Evolutionary conservation across 2,888 invertebrate genomes (phyloP), one percentile per base, ranked within the genome.

Genomic region (Troilus luridus): DNA sequence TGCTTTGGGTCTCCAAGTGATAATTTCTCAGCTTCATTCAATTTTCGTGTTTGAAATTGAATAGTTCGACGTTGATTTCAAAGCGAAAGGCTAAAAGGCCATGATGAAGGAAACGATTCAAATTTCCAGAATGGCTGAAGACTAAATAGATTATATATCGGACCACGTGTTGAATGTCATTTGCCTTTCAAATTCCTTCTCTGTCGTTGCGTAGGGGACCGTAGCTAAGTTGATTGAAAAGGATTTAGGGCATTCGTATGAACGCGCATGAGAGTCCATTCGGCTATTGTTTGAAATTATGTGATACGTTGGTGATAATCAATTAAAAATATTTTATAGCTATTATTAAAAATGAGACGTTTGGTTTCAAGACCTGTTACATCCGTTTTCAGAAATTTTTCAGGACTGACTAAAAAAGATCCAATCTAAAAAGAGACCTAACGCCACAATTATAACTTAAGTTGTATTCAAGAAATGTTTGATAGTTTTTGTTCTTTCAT

Each of bases 151-250:
- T 64, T 67, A 67, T 67, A 67, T 64, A 64, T 14, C 24, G 24
- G 67, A 14, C 67, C 67, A 24, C 67, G 24, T 67, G 67, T 67
- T 67, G 67, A 67, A 67, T 67, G 67, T 67, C 24, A 67, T 67
- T 24, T 67, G 24, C 67, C 24, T 24, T 67, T 67, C 67, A 24
- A 24, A 11, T n/a, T 67, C 24, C 67, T 5, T n/a, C 24, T 67
- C 24, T 67, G 67, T 67, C 67, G 14, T 24, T 27, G 24, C 12
- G 67, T 10, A 24, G 11, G 14, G 67, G 24, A 10, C 24, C 14
- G 24, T 67, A 67, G 19, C 24, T 67, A 67, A 67, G 11, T 12
- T 14, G 67, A 67, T 67, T 24, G 67, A 67, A 67, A 24, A 11
- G 64, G 24, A 67, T 67, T 24, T 67, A n/a, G n/a, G n/a, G n/a